Evolutionary conservation across 2,797 vertebrate genomes (phyloP).

Genomic region (Onychomys leucogaster): DNA sequence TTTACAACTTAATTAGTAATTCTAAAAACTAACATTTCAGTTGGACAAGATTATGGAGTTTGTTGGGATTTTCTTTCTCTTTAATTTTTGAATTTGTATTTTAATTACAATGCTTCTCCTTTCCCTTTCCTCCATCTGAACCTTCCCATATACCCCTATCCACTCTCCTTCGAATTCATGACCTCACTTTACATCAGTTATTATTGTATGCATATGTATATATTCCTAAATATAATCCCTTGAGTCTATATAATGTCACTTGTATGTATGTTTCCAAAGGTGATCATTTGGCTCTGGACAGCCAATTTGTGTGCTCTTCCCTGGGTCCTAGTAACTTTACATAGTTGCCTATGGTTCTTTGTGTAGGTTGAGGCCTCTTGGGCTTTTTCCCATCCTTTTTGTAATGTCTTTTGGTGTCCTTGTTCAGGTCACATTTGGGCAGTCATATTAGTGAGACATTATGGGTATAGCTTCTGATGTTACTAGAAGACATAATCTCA

Average conservation of each 20-base stretch:
- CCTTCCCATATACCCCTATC: not conserved
- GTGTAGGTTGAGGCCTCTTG: not conserved
- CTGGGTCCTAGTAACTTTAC: not conserved
- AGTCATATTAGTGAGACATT: not conserved
- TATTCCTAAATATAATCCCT: not conserved
- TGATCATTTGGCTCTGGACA: not conserved
- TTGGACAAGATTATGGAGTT: conserved; percentile 22
- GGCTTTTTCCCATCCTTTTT: not conserved
- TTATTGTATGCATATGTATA: not conserved
- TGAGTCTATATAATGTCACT: not conserved
- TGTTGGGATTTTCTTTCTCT: not conserved
- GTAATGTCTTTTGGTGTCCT: not conserved
- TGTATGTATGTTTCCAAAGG: not conserved
- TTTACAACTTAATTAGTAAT: conserved; percentile 28
- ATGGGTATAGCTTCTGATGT: not conserved
- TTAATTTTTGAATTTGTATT: not conserved
- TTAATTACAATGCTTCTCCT: not conserved
- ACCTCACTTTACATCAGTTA: not conserved
- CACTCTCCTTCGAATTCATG: no score
- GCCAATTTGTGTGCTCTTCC: no score
- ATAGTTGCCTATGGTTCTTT: not conserved
- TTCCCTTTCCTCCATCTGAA: not conserved
- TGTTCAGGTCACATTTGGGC: not conserved
- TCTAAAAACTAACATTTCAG: not conserved
- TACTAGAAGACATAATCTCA: not conserved